Evolutionary conservation across 2,797 vertebrate species (phyloP).

Genomic region (Phataginus tricuspis): DNA sequence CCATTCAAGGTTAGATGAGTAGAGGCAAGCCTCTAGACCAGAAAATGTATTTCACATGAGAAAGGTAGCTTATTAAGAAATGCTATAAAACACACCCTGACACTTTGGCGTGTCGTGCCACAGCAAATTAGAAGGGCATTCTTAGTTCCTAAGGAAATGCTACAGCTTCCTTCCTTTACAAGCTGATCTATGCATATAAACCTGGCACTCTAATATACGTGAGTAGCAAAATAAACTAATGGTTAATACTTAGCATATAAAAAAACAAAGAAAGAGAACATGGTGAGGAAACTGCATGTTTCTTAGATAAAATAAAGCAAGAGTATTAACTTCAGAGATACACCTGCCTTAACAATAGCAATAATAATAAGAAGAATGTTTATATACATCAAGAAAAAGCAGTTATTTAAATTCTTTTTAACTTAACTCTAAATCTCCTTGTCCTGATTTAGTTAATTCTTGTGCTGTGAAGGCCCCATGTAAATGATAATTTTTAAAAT

Average conservation of each 20-base stretch:
- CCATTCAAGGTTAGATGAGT: not conserved
- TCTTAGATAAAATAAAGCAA: not conserved
- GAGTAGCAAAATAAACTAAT: not conserved
- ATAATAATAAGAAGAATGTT: not conserved
- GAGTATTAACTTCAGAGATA: not conserved
- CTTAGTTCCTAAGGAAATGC: not conserved
- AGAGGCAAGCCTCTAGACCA: not conserved
- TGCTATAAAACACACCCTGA: not conserved
- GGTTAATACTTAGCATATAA: not conserved
- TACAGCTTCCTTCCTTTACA: not conserved
- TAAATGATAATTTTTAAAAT: not conserved
- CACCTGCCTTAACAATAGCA: not conserved
- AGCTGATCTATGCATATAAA: not conserved
- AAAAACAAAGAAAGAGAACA: not conserved
- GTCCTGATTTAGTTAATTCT: not conserved
- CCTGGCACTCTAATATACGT: not conserved
- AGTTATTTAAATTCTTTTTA: constrained; percentile 8
- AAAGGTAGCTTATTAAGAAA: not conserved
- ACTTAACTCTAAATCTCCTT: not conserved
- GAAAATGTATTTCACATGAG: not conserved
- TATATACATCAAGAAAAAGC: not conserved
- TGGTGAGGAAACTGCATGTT: not conserved
- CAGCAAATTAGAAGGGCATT: not conserved
- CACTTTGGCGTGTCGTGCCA: not conserved
- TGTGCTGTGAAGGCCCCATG: not conserved